Base-by-base conservation (phyloP, 2,113 vertebrate species). In the Ailuropoda melanoleuca region DNA sequence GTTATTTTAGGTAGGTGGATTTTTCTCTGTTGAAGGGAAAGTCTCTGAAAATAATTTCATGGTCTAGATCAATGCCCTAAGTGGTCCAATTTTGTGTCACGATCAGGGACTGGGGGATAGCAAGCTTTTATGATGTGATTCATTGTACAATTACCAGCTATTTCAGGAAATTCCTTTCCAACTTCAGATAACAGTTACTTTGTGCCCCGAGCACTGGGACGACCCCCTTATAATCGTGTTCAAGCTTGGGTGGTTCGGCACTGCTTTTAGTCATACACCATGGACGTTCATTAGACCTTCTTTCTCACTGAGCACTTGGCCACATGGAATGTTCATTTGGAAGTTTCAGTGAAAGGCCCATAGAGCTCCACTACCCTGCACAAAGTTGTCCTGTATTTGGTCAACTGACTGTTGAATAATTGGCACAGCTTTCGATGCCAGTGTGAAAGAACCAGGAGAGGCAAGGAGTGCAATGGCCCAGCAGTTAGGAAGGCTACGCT, bases 341-440 rank as follows among this genome's bases (percentile, higher is more conserved):
- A 97, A 84, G 97, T 97, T 97, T 88, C 93, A 88, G 90, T 97
- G 96, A 98, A 97, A 98, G 94, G 96, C 94, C 82, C 64, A 43
- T 58, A 97, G 95, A 90, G 88, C 88, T 95, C 91, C 1, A 8
- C 96, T 72, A 6, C 31, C 18, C 81, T 77, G 83, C 94, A 98
- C 97, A 98, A 95, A 94, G 96, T 97, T 96, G 97, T 97, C 97
- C 98, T 98, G 96, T 98, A 90, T 98, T 98, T 98, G 98, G 96
- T 96, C 97, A 98, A 97, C 97, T 98, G 98, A 98, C 98, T 98
- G 97, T 98, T 97, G 97, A 97, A 93, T 97, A 98, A 98, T 98
- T 98, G 97, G 97, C 96, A 95, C 88, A 31, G 84, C 97, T 96
- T 80, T 97, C 31, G 18, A 85, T 97, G 97, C 98, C 97, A 97